Conservation (phyloP, 2,797 vertebrate genomes). For the Spondyliosoma cantharus region DNA sequence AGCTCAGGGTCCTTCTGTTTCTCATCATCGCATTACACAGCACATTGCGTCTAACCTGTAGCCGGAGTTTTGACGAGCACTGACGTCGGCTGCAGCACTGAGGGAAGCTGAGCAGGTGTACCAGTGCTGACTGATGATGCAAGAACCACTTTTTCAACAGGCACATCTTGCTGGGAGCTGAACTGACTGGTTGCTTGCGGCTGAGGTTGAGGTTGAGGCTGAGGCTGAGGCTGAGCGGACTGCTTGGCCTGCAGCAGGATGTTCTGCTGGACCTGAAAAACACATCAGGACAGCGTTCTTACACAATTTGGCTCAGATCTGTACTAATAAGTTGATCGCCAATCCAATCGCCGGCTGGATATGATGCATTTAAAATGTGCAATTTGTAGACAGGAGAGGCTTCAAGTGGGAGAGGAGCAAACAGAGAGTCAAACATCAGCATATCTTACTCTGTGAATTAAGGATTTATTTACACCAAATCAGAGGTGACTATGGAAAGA, state of each 20-base stretch:
- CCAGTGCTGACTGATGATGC: constrained; percentile 68
- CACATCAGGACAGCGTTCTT: neutral
- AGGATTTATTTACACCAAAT: no score
- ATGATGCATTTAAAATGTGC: neutral
- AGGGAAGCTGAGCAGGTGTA: constrained; percentile 76
- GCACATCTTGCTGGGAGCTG: constrained; percentile 84
- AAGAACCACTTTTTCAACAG: constrained; percentile 75
- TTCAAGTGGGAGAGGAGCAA: no score
- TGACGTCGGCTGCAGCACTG: constrained; percentile 84
- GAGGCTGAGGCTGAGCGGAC: constrained; percentile 53
- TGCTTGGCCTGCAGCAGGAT: constrained; percentile 90
- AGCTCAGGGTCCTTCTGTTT: neutral
- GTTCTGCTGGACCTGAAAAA: constrained; percentile 88
- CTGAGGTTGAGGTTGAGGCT: constrained; percentile 58
- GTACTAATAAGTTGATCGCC: neutral
- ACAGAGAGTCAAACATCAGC: no score
- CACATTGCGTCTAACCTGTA: constrained; percentile 70
- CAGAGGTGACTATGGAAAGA: no score
- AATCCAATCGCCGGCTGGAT: neutral
- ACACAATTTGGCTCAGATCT: neutral
- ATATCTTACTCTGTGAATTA: no score
- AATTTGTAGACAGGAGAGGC: no score
- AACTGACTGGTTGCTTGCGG: constrained; percentile 84
- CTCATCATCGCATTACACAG: neutral
- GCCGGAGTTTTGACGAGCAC: constrained; percentile 85